A percentile compares a stretch with the other conserved stretches of the same genome.
phyloP scores from a whole-genome alignment of 2,797 vertebrate genomes.

The Lepilemur septentrionalis region DNA sequence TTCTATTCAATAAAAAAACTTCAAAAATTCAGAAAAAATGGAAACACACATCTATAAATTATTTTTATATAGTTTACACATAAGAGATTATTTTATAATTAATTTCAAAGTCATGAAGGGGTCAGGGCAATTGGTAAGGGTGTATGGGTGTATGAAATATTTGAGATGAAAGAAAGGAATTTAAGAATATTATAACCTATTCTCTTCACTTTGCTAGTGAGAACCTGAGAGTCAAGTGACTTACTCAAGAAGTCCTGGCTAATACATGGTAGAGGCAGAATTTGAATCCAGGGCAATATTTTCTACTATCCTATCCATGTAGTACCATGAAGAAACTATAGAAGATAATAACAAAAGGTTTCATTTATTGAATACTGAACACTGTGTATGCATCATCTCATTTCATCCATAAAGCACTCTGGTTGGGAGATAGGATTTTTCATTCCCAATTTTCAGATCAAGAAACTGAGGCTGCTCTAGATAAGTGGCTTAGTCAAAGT shows the following conservation, averaged over 20 bases:
- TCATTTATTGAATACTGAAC: not conserved
- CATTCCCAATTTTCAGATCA: not conserved
- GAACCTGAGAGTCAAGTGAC: not conserved
- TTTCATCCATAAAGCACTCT: not conserved
- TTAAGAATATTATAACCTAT: not conserved
- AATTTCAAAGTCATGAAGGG: not conserved
- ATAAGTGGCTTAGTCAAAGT: not conserved
- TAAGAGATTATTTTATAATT: not conserved
- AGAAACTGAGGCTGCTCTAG: not conserved
- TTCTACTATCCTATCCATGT: not conserved
- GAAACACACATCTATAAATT: not conserved
- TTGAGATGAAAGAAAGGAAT: not conserved
- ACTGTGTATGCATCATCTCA: not conserved
- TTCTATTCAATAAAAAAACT: not conserved
- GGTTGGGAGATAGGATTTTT: not conserved
- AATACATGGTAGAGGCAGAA: not conserved
- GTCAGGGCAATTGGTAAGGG: not conserved
- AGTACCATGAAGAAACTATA: not conserved
- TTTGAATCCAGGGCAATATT: not conserved
- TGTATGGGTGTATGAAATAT: not conserved
- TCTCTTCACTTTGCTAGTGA: not conserved
- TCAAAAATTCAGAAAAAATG: not conserved
- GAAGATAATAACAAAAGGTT: not conserved
- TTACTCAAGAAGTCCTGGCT: conserved; percentile 10
- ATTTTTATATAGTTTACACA: not conserved